Base-by-base conservation (phyloP, 2,888 invertebrate species). In the Tachina lurida region DNA sequence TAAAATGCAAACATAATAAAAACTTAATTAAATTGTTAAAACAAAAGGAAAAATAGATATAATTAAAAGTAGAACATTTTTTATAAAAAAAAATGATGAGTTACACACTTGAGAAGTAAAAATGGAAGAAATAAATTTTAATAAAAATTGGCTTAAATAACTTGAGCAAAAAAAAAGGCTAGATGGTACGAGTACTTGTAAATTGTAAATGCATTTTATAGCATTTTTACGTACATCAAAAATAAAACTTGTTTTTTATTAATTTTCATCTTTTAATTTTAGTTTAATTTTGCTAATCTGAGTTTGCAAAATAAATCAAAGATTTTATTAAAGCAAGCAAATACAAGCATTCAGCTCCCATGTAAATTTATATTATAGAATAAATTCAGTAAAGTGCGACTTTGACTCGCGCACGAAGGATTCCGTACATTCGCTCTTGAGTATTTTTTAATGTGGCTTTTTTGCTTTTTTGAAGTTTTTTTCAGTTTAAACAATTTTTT, bases 11-110 rank as follows among this genome's bases (percentile, higher is more conserved):
- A 88, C 89, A 90, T 88, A 88, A 90, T 89, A 89, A 89, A 88
- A 90, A 90, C 88, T 90, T 90, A 90, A 90, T 90, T 90, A 90
- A 90, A 89, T 89, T 89, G 88, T 89, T 89, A 43, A 70, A 76
- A 89, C 88, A 88, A 88, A 89, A 31, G 4, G 4, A 39, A 4
- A 10, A 17, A 3, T 56, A 52, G n/a, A 60, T 54, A 63, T 70
- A 22, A 63, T 54, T 71, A 71, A 77, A 70, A 58, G 39, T 43
- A 71, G 15, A 47, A 0, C 49, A 41, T 10, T 49, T 65, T 60
- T 15, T 10, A 2, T n/a, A 49, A 62, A 19, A 45, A 62, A 52
- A 70, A 62, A 31, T 31, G 31, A 31, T 3, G 15, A 47, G n/a
- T 45, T 63, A 65, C 17, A 67, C 58, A 58, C 47, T 73, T 56